Base-by-base conservation (phyloP, 2,888 invertebrate species). In the Stratiomys singularior region DNA sequence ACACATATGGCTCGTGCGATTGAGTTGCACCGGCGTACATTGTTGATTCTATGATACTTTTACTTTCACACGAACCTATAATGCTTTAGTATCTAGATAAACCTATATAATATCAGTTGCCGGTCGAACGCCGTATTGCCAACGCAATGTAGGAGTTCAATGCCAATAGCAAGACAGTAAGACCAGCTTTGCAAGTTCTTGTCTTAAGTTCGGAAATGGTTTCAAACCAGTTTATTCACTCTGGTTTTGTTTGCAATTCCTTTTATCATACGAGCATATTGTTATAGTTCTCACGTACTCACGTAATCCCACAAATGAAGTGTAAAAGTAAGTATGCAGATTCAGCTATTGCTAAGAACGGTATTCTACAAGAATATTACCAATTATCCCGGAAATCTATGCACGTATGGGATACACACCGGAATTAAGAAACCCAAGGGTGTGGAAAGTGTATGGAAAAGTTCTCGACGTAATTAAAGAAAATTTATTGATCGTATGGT, bases 191-290 rank as follows among this genome's bases (percentile, higher is more conserved):
- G 25, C 60, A 23, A 60, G 60, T n/a, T 60, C 25, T 25, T 60
- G 23, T 21, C 13, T 25, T 60, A 15, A 11, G 60, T 5, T 60
- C 60, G 60, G 60, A 60, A 60, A 60, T 25, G 21, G 25, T 60
- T 60, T 4, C 9, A 15, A 60, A 60, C 60, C 60, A 60, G 60
- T 60, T 60, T 60, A 18, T 25, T 60, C n/a, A 52, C 52, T 25
- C 15, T n/a, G 25, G n/a, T 25, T 60, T 21, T 25, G 25, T 13
- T 25, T 60, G 3, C 2, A 60, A 60, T 25, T 56, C 56, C n/a
- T n/a, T n/a, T 18, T 25, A 60, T 60, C 0, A 60, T 60, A 56
- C n/a, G 13, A 15, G 9, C 5, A 23, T 60, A 25, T 60, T n/a
- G 7, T 25, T 23, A 60, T 25, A 23, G 21, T 60, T 60, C 60